These are phyloP conservation scores for Cinara cedri DNA, from an alignment of 2,888 invertebrate genomes.

Conservation along the genomic window DNA sequence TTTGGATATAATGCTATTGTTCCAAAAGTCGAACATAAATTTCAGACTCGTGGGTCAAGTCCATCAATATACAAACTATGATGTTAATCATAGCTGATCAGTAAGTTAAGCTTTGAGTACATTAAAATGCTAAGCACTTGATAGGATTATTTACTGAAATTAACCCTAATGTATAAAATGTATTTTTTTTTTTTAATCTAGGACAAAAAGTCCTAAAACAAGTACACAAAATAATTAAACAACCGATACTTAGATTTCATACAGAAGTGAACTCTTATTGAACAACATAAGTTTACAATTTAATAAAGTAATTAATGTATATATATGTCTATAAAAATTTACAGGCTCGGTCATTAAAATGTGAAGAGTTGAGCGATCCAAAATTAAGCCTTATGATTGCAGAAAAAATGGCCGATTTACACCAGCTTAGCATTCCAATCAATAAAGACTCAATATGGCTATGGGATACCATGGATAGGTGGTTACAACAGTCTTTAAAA, in stretches of 20 bases:
- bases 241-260: constrained; percentile 39
- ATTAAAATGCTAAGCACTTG: constrained; percentile 45
- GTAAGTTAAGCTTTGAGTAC: constrained; percentile 52
- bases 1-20: constrained; percentile 41
- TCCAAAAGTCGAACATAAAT: constrained; percentile 47
- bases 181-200: constrained; percentile 53
- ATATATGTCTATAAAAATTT: constrained; percentile 59
- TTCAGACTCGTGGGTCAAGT: constrained; percentile 46
- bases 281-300: constrained; percentile 9
- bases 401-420: constrained; percentile 91
- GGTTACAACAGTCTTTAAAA: constrained; percentile 63
- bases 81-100: constrained; percentile 49
- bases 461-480: constrained; percentile 86
- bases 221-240: constrained; percentile 55
- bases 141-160: constrained; percentile 39
- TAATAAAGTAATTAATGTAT: constrained; percentile 30
- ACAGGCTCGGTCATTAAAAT: constrained; percentile 83
- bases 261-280: constrained; percentile 38
- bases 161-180: constrained; percentile 33
- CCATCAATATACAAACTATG: constrained; percentile 36
- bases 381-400: constrained; percentile 85
- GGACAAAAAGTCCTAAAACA: constrained; percentile 48
- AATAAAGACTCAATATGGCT: constrained; percentile 95
- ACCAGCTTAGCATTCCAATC: constrained; percentile 90
- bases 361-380: constrained; percentile 81